Percentiles rank a stretch among this genome's conserved stretches.
These are phyloP conservation scores for Lasioglossum oenotherae DNA, from an alignment of 2,888 invertebrate species.

Conservation along the genomic window DNA sequence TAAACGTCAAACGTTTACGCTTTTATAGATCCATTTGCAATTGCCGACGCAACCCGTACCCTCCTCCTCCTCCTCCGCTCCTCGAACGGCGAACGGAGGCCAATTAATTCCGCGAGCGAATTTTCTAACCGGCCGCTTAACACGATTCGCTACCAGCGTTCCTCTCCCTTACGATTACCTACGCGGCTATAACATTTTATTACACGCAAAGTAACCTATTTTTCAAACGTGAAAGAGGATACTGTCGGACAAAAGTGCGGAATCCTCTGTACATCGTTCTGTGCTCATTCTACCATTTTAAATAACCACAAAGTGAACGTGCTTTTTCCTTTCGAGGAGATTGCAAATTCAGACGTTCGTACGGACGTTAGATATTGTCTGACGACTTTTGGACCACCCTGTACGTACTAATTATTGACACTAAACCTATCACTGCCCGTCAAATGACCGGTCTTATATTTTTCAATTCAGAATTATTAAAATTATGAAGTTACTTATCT, in stretches of 20 bases:
- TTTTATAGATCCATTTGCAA: not conserved
- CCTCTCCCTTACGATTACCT: not conserved
- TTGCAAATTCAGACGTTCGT: no score
- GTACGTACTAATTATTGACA: no score
- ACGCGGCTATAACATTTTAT: not conserved
- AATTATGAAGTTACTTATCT: no score
- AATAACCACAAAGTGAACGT: not conserved
- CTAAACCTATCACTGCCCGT: no score
- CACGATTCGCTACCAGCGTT: not conserved
- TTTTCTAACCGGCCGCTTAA: not conserved
- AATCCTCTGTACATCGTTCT: not conserved
- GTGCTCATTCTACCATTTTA: not conserved
- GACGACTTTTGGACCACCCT: no score
- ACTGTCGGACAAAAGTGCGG: no score
- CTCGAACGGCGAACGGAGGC: not conserved
- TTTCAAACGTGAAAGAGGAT: not conserved
- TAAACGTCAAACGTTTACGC: conserved; percentile 6
- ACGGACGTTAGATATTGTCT: no score
- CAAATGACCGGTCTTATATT: no score
- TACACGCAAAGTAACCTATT: not conserved
- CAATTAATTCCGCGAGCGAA: not conserved
- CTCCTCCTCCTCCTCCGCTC: not conserved
- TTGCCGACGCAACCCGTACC: not conserved
- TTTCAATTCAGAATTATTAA: no score
- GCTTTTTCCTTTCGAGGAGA: not conserved